phyloP scores from a whole-genome alignment of 2,888 invertebrate genomes.

The Ceratothoa steindachneri region DNA sequence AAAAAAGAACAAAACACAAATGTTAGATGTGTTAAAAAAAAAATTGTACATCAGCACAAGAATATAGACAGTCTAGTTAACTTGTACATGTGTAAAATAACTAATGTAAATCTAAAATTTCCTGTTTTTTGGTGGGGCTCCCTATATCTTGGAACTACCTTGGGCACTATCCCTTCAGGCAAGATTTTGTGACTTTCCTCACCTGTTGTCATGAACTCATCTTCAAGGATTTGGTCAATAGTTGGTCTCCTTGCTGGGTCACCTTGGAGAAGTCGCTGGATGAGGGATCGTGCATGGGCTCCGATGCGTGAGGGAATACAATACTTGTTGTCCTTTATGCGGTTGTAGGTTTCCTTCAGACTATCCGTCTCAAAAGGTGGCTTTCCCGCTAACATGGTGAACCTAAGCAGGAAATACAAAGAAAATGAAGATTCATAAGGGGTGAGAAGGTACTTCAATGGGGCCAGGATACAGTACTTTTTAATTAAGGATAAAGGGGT shows the following conservation, averaged over 20 bases:
- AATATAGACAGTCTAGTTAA: too few species aligned
- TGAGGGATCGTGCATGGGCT: slow-evolving; percentile 47
- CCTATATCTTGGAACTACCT: too few species aligned
- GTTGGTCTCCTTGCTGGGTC: slow-evolving; percentile 77
- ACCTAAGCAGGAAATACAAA: slow-evolving; percentile 54
- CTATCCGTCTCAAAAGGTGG: slow-evolving; percentile 97
- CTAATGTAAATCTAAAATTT: too few species aligned
- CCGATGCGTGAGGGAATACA: slow-evolving; percentile 58
- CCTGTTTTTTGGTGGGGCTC: too few species aligned
- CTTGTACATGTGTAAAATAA: too few species aligned
- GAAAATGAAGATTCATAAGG: slow-evolving; percentile 14
- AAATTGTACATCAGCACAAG: too few species aligned
- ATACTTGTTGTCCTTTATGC: slow-evolving; percentile 93
- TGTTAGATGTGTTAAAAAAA: too few species aligned
- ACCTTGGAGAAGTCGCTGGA: slow-evolving; percentile 53
- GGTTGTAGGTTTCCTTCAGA: slow-evolving; percentile 89
- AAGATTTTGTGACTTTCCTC: too few species aligned
- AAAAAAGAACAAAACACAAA: too few species aligned
- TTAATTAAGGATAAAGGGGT: too few species aligned
- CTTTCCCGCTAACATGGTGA: slow-evolving; percentile 90
- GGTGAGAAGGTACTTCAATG: too few species aligned
- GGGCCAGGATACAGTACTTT: too few species aligned
- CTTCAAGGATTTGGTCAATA: slow-evolving; percentile 64
- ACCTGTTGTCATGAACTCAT: slow-evolving; percentile 53
- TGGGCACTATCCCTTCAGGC: neutral